Conservation (phyloP, 2,113 vertebrate genomes). For the Aramus guarauna region DNA sequence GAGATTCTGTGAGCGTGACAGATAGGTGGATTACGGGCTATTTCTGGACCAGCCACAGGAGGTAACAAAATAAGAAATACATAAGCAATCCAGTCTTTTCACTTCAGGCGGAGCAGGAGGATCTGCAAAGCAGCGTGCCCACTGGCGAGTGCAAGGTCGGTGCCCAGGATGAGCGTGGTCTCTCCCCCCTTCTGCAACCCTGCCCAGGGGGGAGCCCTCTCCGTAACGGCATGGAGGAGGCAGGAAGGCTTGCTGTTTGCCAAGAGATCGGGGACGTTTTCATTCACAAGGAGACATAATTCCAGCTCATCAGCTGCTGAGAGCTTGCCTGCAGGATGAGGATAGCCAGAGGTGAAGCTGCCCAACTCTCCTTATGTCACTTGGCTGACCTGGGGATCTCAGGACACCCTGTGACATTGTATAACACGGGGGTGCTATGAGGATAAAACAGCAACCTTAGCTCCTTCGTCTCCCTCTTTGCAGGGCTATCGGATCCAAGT, state of each 20-base stretch:
- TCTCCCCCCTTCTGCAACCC: background rate
- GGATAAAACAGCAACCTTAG: background rate
- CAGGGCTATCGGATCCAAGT: fast-evolving
- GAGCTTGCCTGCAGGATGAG: background rate
- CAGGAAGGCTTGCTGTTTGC: background rate
- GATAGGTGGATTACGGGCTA: constrained; percentile 42
- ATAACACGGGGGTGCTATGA: background rate
- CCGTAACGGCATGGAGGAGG: background rate
- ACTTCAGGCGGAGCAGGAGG: background rate
- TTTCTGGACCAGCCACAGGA: constrained; percentile 44
- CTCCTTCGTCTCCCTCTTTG: background rate
- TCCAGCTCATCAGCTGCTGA: background rate
- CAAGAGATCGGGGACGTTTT: fast-evolving
- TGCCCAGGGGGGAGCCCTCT: fast-evolving
- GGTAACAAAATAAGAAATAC: constrained; percentile 35
- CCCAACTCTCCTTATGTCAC: background rate
- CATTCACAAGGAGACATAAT: background rate
- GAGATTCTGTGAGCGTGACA: constrained; percentile 36
- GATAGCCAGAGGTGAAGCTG: background rate
- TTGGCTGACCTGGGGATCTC: background rate
- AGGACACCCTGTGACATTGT: background rate
- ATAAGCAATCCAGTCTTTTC: background rate
- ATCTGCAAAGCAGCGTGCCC: background rate
- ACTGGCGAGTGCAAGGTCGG: background rate
- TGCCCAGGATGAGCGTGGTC: background rate